Base-by-base conservation (phyloP, 1,140 invertebrate genomes). In the Drusus annulatus region DNA sequence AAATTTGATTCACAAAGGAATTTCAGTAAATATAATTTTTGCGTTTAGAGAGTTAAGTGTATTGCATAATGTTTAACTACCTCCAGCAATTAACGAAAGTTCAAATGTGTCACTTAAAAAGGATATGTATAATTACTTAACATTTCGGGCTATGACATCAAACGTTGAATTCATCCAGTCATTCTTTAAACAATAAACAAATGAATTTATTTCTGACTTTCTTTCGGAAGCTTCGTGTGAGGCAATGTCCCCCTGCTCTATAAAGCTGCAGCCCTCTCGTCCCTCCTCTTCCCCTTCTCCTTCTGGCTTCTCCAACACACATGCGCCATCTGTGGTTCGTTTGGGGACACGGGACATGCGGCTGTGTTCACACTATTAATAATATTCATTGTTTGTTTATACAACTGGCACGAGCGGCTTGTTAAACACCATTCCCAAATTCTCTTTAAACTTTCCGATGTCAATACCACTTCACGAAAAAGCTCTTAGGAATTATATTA, bases 291-390 rank as follows among this genome's bases (percentile, higher is more conserved):
- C 54, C 54, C n/a, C n/a, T n/a, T 17, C 54, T 19, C 52, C 5
- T n/a, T 4, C 3, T 54, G 16, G 58, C 21, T 16, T 62, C 5
- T 16, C 23, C 60, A 3, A 7, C 15, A 7, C 65, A 45, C 65
- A 69, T 8, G 65, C 36, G 36, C 17, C 31, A 21, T 69, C 31
- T 69, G 65, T 69, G 17, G 36, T 17, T 17, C 21, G 36, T 69
- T 50, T 69, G 65, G 65, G 31, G 65, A 69, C 65, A 69, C 36
- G 65, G 31, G 65, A 69, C 65, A 63, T 23, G 60, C 60, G 28
- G 31, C 31, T 69, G 7, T 28, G 62, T 45, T 17, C 31, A 50
- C 36, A 69, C 65, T 69, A 69, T 69, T 69, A 69, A 69, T 69
- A 69, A 69, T 65, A 28, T n/a, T 25, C 62, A 60, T 10, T 63